Evolutionary conservation across 30 jellyfish, hydroid and myxozoan species (phyloP).

Genomic region (Turritopsis rubra): DNA sequence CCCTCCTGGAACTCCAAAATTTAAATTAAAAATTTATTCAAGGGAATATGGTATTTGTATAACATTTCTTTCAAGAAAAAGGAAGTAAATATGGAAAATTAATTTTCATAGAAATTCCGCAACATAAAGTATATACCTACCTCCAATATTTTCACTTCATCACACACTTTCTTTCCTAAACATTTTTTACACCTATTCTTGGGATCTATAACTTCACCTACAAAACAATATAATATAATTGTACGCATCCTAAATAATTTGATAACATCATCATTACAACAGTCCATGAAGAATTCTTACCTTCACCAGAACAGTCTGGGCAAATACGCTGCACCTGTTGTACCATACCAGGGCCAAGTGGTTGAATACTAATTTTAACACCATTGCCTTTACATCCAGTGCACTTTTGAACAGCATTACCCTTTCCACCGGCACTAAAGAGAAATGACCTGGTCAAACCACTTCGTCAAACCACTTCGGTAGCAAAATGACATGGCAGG

Average conservation of each 20-base stretch:
- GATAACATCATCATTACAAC: neutral
- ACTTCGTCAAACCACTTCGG: too few species aligned
- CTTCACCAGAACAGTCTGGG: slow-evolving; percentile 96
- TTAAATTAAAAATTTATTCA: neutral
- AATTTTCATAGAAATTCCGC: neutral
- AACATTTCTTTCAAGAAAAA: neutral
- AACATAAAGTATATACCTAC: slow-evolving; percentile 15
- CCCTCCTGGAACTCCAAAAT: too few species aligned
- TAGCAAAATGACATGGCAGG: too few species aligned
- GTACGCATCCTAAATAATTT: neutral
- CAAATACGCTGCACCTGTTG: slow-evolving; percentile 96
- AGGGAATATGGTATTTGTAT: neutral
- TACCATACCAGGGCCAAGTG: slow-evolving; percentile 98
- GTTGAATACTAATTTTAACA: slow-evolving; percentile 69
- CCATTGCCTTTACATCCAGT: slow-evolving; percentile 91
- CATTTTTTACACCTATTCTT: slow-evolving; percentile 88
- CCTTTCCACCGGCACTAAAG: slow-evolving; percentile 91
- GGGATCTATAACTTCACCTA: slow-evolving; percentile 89
- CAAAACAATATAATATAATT: slow-evolving; percentile 1
- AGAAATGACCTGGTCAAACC: too few species aligned
- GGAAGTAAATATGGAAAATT: neutral
- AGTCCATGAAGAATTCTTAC: slow-evolving; percentile 26
- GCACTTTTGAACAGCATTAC: slow-evolving; percentile 97
- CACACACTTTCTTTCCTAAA: slow-evolving; percentile 78
- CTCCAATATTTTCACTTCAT: slow-evolving; percentile 91